phyloP scores from a whole-genome alignment of 2,113 vertebrate genomes.

The Sprattus sprattus region DNA sequence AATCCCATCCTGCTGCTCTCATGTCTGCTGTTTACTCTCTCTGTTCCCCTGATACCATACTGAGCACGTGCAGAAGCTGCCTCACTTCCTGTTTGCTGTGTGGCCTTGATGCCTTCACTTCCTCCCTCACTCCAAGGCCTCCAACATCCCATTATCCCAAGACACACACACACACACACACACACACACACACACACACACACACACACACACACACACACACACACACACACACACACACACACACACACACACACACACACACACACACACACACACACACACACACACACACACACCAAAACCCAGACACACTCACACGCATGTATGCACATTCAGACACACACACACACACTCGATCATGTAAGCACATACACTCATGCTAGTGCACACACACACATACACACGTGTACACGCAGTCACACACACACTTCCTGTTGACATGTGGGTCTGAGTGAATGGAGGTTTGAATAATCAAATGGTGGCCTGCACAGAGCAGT shows the following conservation, averaged over 20 bases:
- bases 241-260: constrained; percentile 20
- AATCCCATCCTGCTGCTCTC: neutral
- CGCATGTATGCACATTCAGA: constrained; percentile 32
- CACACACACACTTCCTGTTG: constrained; percentile 2
- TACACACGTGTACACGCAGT: constrained; percentile 5
- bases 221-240: neutral
- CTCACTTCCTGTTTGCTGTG: neutral
- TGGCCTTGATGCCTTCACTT: neutral
- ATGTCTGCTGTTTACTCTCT: neutral
- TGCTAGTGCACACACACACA: neutral
- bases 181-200: neutral
- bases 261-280: constrained; percentile 11
- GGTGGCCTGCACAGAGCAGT: neutral
- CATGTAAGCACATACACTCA: neutral
- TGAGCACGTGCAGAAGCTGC: neutral
- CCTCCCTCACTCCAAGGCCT: neutral
- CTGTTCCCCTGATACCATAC: neutral
- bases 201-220: neutral
- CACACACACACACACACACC: constrained; percentile 24
- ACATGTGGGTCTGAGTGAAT: neutral
- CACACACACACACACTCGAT: neutral
- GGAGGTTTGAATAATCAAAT: constrained; percentile 65
- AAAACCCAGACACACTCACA: constrained; percentile 17
- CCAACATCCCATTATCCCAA: neutral
- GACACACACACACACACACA: too few relatives aligned